Conservation (phyloP, 2,797 vertebrate genomes). For the Sphaeramia orbicularis region DNA sequence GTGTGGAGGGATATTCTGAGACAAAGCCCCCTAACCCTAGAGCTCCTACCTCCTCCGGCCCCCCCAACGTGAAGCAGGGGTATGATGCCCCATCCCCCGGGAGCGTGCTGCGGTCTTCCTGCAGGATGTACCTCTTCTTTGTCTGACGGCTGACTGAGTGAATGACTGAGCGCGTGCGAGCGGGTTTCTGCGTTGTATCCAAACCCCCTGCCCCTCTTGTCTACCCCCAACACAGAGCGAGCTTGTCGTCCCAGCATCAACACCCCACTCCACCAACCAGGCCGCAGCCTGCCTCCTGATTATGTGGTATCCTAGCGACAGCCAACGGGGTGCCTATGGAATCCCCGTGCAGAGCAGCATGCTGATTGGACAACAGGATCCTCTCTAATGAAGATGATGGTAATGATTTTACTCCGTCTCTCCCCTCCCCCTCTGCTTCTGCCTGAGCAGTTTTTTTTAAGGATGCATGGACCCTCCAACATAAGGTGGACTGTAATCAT, state of each 20-base stretch:
- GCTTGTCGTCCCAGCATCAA: conserved; percentile 79
- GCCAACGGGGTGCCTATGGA: conserved; percentile 84
- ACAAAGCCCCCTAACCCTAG: conserved; percentile 79
- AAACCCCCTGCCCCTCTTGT: conserved; percentile 65
- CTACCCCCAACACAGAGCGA: conserved; percentile 75
- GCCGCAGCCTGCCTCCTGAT: conserved; percentile 83
- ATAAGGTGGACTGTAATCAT: conserved; percentile 23
- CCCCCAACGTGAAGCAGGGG: conserved; percentile 85
- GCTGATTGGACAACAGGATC: conserved; percentile 81
- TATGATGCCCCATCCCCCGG: conserved; percentile 88
- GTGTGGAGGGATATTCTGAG: conserved; percentile 51
- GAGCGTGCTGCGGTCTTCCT: conserved; percentile 73
- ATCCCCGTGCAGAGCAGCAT: conserved; percentile 73
- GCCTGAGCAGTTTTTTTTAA: conserved; percentile 60
- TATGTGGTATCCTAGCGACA: conserved; percentile 89
- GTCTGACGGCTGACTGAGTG: conserved; percentile 72
- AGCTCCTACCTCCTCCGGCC: conserved; percentile 85
- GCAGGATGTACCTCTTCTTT: conserved; percentile 81
- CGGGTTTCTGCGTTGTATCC: conserved; percentile 66
- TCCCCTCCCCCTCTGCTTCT: conserved; percentile 75
- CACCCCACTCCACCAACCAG: conserved; percentile 80
- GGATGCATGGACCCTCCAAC: conserved; percentile 33
- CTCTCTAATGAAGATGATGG: conserved; percentile 87
- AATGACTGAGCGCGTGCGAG: conserved; percentile 67
- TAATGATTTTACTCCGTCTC: conserved; percentile 80